Conservation (phyloP, 2,797 vertebrate species). For the Cirrhinus mrigala region DNA sequence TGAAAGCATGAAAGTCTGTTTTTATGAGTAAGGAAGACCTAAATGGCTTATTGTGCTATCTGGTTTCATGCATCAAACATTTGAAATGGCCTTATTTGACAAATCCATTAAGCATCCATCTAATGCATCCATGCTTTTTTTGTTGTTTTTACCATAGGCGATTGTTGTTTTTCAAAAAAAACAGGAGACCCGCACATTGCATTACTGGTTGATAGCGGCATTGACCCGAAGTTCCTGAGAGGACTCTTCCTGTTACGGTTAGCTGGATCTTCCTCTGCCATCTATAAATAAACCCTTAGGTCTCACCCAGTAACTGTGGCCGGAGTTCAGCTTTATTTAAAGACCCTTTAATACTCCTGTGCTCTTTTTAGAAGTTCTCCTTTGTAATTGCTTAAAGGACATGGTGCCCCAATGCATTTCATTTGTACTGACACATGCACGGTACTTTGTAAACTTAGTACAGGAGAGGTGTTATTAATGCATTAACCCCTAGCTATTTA, state of each 20-base stretch:
- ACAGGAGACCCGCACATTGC: neutral
- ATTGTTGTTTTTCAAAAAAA: neutral
- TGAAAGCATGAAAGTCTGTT: neutral
- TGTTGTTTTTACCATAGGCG: neutral
- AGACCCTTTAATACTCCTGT: slow-evolving; percentile 19
- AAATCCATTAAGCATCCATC: slow-evolving; percentile 33
- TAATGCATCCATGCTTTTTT: neutral
- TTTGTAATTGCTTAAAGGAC: neutral
- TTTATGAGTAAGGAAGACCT: neutral
- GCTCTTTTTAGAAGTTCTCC: slow-evolving; percentile 21
- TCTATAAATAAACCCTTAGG: slow-evolving; percentile 47
- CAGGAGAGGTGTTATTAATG: slow-evolving; percentile 5
- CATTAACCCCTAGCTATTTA: neutral
- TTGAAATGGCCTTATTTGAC: slow-evolving; percentile 15
- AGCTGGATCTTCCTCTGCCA: slow-evolving; percentile 20
- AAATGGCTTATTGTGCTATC: neutral
- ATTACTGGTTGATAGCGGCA: slow-evolving; percentile 32
- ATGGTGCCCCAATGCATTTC: neutral
- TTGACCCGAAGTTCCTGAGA: slow-evolving; percentile 38
- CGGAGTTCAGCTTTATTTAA: slow-evolving; percentile 34
- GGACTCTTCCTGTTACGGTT: slow-evolving; percentile 35
- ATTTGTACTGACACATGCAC: neutral
- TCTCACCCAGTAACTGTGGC: slow-evolving; percentile 26
- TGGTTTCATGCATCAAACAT: slow-evolving; percentile 8
- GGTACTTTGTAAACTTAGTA: neutral